These are phyloP conservation scores for Ephestia elutella DNA, from an alignment of 1,140 invertebrate species.

Conservation along the genomic window DNA sequence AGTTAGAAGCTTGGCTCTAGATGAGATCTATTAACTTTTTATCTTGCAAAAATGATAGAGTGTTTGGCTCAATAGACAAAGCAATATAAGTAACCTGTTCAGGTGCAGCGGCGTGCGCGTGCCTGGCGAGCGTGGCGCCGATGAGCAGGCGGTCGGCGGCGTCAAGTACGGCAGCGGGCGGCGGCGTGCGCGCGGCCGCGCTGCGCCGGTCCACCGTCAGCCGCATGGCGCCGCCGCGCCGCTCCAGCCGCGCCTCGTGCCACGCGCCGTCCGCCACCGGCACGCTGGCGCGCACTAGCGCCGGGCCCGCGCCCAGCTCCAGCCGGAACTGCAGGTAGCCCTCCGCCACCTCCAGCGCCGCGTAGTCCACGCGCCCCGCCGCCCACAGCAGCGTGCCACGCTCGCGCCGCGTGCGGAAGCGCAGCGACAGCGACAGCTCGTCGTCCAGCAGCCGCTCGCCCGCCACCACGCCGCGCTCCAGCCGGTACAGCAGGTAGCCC, in stretches of 20 bases:
- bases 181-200: conserved; percentile 86
- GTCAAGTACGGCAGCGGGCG: conserved; percentile 88
- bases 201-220: conserved; percentile 87
- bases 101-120: conserved; percentile 77
- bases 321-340: conserved; percentile 91
- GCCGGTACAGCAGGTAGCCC: conserved; percentile 46
- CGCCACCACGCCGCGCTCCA: conserved; percentile 47
- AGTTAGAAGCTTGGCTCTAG: no score
- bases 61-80: no score
- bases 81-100: conserved; percentile 63
- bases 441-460: conserved; percentile 82
- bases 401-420: conserved; percentile 88
- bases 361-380: conserved; percentile 90
- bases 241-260: conserved; percentile 90
- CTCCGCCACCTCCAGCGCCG: conserved; percentile 89
- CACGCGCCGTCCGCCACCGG: conserved; percentile 90
- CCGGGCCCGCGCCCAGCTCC: conserved; percentile 93
- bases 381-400: conserved; percentile 92
- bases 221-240: conserved; percentile 85
- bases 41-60: no score
- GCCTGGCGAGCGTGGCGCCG: conserved; percentile 86
- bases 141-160: conserved; percentile 88
- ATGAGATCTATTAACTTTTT: no score
- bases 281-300: conserved; percentile 84
- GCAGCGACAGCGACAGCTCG: conserved; percentile 84